A percentile compares a stretch with the other conserved stretches of the same genome.
phyloP scores from a whole-genome alignment of 2,888 invertebrate genomes.

The Nomada flava region DNA sequence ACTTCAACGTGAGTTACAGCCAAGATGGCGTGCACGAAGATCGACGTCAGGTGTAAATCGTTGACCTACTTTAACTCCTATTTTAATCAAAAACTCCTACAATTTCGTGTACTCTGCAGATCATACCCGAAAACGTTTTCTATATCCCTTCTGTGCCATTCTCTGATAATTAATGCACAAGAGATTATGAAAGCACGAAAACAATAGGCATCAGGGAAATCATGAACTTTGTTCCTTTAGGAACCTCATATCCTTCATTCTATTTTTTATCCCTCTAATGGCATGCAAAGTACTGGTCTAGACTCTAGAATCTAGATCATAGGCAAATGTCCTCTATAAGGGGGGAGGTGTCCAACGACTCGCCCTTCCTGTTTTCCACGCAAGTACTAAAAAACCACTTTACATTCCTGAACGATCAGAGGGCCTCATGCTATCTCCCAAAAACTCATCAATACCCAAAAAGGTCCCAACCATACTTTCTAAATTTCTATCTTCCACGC shows the following conservation, averaged over 20 bases:
- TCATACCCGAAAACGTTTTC: constrained; percentile 23
- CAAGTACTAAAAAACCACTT: too few species aligned
- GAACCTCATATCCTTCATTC: not conserved
- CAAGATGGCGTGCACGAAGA: constrained; percentile 59
- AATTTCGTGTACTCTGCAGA: constrained; percentile 43
- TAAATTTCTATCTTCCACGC: too few species aligned
- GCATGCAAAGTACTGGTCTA: not conserved
- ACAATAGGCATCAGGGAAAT: not conserved
- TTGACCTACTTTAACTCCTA: constrained; percentile 65
- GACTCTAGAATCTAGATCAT: too few species aligned
- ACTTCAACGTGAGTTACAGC: constrained; percentile 62
- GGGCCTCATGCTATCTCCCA: too few species aligned
- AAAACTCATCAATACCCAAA: too few species aligned
- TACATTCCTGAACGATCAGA: too few species aligned
- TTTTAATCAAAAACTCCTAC: constrained; percentile 58
- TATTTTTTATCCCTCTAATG: not conserved
- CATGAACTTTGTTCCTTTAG: not conserved
- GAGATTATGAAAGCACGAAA: not conserved
- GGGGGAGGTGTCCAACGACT: too few species aligned
- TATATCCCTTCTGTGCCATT: not conserved
- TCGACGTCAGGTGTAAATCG: constrained; percentile 59
- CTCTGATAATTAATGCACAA: not conserved
- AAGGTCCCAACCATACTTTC: too few species aligned
- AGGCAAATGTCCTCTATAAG: too few species aligned
- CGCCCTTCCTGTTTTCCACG: too few species aligned